Evolutionary conservation across 2,113 vertebrate genomes (phyloP).

Genomic region (Corynorhinus townsendii): DNA sequence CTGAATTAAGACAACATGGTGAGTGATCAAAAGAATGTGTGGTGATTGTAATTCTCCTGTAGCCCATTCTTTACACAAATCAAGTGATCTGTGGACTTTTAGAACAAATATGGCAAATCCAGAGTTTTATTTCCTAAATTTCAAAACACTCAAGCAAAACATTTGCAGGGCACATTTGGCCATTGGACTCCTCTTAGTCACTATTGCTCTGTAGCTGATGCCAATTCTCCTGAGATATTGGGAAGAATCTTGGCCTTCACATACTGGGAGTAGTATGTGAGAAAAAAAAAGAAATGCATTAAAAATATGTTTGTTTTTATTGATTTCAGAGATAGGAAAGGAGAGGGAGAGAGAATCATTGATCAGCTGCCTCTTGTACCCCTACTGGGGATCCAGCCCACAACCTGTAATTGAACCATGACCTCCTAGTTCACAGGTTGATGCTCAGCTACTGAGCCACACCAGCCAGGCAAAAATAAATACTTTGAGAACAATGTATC

Average conservation of each 20-base stretch:
- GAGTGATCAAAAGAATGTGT: neutral
- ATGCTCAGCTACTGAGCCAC: too few relatives aligned
- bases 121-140: neutral
- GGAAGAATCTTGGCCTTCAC: neutral
- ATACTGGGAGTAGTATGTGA: neutral
- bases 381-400: too few relatives aligned
- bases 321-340: too few relatives aligned
- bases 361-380: too few relatives aligned
- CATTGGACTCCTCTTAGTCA: neutral
- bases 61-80: neutral
- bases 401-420: too few relatives aligned
- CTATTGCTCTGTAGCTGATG: neutral
- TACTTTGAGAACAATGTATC: neutral
- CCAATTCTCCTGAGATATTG: neutral
- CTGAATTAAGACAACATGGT: neutral
- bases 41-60: neutral
- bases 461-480: neutral
- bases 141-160: neutral
- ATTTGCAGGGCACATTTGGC: neutral
- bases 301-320: too few relatives aligned
- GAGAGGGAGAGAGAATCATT: too few relatives aligned
- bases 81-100: neutral
- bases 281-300: too few relatives aligned
- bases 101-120: neutral
- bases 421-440: too few relatives aligned